Conservation (phyloP, 1,140 invertebrate species). For the Drosophila subpulchrella region DNA sequence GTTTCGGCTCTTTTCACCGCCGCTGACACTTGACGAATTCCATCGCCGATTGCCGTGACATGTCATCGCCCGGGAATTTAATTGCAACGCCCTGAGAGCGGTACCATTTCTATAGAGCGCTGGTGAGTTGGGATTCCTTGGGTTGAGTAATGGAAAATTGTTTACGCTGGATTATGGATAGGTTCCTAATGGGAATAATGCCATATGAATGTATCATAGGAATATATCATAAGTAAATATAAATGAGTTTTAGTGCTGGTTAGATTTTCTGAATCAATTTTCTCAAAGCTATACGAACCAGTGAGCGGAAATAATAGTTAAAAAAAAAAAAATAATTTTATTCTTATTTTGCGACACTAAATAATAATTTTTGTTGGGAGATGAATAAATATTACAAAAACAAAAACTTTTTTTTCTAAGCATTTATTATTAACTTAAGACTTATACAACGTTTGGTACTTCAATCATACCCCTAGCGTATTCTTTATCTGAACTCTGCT, state of each 20-base stretch:
- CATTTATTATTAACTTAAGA: no score
- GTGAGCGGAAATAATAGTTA: no score
- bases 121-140: not conserved
- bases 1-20: slow-evolving; percentile 14
- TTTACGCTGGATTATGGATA: not conserved
- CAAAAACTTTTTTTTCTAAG: no score
- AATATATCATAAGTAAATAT: not conserved
- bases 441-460: no score
- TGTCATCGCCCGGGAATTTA: slow-evolving; percentile 48
- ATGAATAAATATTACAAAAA: no score
- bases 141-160: slow-evolving; percentile 3
- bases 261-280: no score
- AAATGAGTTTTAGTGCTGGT: no score
- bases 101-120: not conserved
- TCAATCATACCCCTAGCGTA: not conserved
- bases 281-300: no score
- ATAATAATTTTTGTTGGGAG: no score
- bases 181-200: not conserved
- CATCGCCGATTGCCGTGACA: slow-evolving; percentile 46
- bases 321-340: no score
- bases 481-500: not conserved
- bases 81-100: slow-evolving; percentile 31
- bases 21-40: slow-evolving; percentile 60
- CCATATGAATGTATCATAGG: no score
- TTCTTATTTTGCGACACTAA: no score